Base-by-base conservation (phyloP, 35 echinoderm and acorn worm species). In the Apostichopus japonicus region DNA sequence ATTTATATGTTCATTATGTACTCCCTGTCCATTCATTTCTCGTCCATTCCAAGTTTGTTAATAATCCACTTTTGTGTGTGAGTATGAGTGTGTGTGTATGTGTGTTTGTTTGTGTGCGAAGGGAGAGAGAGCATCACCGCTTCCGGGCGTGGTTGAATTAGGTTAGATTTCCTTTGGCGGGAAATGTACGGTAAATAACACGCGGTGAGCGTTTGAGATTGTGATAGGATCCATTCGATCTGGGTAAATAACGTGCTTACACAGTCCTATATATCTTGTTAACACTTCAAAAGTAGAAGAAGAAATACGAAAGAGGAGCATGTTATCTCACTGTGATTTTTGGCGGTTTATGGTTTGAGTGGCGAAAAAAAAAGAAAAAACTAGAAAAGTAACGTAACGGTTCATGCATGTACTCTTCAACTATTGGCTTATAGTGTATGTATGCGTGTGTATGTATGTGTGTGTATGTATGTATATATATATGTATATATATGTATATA, bases 161-260 rank as follows among this genome's bases (percentile, higher is more conserved):
- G 81, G 81, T 84, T 84, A 84, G 16, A 84, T 57, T 84, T 84
- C 81, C 54, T 58, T 84, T 24, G 81, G 54, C 81, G 81, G 81
- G 81, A 57, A 84, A 84, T 75, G 71, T 23, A 84, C 54, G 81
- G 81, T 24, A 84, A 84, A 84, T 84, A 84, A 75, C 11, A 23
- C 81, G 54, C 81, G 54, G 81, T 58, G 71, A n/a, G 6, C 21
- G 71, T 75, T 75, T 75, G 71, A 75, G 71, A 19, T 75, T 19
- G 15, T 75, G 71, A 24, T 75, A 75, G 71, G 71, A 75, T 23
- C 6, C 71, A 75, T 75, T 75, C 25, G 71, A 75, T 75, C 21
- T 75, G 6, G n/a, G 71, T n/a, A 75, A 24, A n/a, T 75, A 75
- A 75, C 71, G 71, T 23, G 71, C 33, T 4, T 44, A 44, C 21